These are phyloP conservation scores for Lemur catta DNA, from an alignment of 2,797 vertebrate genomes.

Conservation along the genomic window DNA sequence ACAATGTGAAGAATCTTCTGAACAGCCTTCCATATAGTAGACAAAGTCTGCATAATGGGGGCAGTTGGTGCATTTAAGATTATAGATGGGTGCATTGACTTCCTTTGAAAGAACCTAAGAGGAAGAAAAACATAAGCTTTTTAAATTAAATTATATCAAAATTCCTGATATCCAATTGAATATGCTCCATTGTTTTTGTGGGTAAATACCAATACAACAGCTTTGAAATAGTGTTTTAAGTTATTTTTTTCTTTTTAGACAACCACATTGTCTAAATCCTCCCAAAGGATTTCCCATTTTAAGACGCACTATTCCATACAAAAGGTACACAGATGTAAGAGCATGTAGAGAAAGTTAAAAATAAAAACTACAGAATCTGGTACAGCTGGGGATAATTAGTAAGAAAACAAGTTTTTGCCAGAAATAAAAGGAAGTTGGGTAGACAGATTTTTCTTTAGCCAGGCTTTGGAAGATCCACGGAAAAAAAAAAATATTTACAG, in stretches of 20 bases:
- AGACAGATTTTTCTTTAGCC: slow-evolving; percentile 59
- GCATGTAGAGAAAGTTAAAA: not conserved
- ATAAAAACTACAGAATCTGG: slow-evolving; percentile 39
- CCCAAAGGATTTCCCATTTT: not conserved
- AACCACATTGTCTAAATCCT: not conserved
- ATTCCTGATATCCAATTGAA: not conserved
- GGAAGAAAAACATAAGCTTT: not conserved
- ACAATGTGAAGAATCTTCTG: not conserved
- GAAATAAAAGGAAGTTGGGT: slow-evolving; percentile 56
- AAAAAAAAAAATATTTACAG: slow-evolving; percentile 12
- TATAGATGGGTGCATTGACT: not conserved
- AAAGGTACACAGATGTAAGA: not conserved
- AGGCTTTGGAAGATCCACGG: slow-evolving; percentile 29
- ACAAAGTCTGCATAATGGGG: not conserved
- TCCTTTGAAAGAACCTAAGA: not conserved
- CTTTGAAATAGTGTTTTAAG: not conserved
- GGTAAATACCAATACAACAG: not conserved
- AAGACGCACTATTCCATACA: not conserved
- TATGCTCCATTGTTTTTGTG: not conserved
- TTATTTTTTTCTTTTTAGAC: not conserved
- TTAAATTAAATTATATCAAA: not conserved
- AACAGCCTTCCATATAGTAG: not conserved
- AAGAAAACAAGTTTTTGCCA: not conserved
- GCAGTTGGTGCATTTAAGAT: not conserved
- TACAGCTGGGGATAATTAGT: slow-evolving; percentile 66